These are phyloP conservation scores for Cinara cedri DNA, from an alignment of 2,888 invertebrate species.

Conservation along the genomic window DNA sequence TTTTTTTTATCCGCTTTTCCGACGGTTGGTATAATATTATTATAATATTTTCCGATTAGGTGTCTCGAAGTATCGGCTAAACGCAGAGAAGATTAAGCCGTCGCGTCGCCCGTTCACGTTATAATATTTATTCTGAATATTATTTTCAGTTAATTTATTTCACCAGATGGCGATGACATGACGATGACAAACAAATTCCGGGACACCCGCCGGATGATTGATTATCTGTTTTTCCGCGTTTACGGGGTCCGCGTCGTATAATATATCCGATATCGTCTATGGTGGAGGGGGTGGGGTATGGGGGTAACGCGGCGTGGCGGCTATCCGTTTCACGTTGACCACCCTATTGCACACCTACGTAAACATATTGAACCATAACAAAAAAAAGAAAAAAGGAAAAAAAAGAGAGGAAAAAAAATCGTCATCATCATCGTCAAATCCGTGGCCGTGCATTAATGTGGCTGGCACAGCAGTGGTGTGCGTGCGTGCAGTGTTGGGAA, in stretches of 20 bases:
- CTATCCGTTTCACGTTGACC: background rate
- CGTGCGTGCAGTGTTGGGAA: background rate
- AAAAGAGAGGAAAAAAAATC: background rate
- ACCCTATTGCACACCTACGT: background rate
- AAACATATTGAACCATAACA: slow-evolving; percentile 1
- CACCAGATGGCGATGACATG: slow-evolving; percentile 28
- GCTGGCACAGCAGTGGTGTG: slow-evolving; percentile 3
- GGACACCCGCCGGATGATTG: slow-evolving; percentile 51
- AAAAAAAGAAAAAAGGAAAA: slow-evolving; percentile 5
- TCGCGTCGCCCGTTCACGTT: background rate
- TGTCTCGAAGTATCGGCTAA: background rate
- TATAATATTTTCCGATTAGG: slow-evolving; percentile 49
- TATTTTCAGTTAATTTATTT: slow-evolving; percentile 56
- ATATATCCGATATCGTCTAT: background rate
- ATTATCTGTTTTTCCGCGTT: slow-evolving; percentile 36
- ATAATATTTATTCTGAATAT: slow-evolving; percentile 43
- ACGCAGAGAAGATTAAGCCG: slow-evolving; percentile 25
- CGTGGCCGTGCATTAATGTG: slow-evolving; percentile 49
- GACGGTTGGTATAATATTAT: slow-evolving; percentile 41
- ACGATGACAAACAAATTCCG: slow-evolving; percentile 55
- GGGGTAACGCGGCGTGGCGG: background rate
- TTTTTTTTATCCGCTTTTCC: background rate
- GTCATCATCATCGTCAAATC: slow-evolving; percentile 33
- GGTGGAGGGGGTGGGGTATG: background rate
- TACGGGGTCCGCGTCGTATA: background rate